Evolutionary conservation across 2,888 invertebrate species (phyloP).

Genomic region (Saturnia japonica): DNA sequence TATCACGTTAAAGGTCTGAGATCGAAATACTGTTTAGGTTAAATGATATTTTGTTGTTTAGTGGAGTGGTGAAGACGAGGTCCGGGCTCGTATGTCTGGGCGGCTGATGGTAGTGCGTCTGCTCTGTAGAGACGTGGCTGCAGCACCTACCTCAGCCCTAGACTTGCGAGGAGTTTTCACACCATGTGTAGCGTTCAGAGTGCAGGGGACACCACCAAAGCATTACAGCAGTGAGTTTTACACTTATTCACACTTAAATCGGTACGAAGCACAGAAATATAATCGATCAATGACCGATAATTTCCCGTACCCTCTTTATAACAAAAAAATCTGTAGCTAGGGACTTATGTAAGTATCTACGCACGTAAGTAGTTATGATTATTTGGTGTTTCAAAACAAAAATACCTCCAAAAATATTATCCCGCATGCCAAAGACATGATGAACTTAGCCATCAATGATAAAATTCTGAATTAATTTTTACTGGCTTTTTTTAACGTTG

Average conservation of each 20-base stretch:
- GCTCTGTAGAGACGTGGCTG: constrained; percentile 87
- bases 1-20: background rate
- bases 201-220: constrained; percentile 90
- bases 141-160: constrained; percentile 74
- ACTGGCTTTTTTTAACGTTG: too few relatives aligned
- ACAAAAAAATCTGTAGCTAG: too few relatives aligned
- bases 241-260: background rate
- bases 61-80: constrained; percentile 92
- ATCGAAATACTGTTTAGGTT: constrained; percentile 8
- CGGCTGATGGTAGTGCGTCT: constrained; percentile 90
- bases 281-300: background rate
- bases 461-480: too few relatives aligned
- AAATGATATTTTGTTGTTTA: constrained; percentile 60
- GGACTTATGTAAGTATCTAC: too few relatives aligned
- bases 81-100: constrained; percentile 89
- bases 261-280: background rate
- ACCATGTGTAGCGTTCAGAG: constrained; percentile 92
- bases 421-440: too few relatives aligned
- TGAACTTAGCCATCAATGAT: too few relatives aligned
- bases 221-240: constrained; percentile 61
- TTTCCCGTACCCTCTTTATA: background rate
- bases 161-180: constrained; percentile 86
- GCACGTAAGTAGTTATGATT: too few relatives aligned
- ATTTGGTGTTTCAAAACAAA: too few relatives aligned
- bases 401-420: too few relatives aligned